Percentiles rank a stretch among this genome's conserved stretches.
Evolutionary conservation across 1,140 invertebrate genomes (phyloP).

Genomic region (Drosophila repleta): DNA sequence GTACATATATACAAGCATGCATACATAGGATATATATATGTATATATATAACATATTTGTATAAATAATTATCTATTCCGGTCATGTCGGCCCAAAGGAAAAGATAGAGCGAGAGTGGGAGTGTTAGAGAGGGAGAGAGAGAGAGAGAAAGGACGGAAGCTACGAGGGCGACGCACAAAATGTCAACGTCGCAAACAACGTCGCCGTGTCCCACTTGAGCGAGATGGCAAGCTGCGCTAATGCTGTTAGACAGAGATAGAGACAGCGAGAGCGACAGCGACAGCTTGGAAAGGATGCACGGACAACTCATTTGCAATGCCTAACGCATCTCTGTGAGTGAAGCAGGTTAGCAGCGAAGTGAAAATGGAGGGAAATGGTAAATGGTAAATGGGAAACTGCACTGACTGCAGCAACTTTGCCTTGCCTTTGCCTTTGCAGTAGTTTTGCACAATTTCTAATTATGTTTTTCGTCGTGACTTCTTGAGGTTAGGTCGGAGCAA

Average conservation of each 20-base stretch:
- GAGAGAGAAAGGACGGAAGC: not conserved
- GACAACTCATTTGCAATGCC: conserved; percentile 59
- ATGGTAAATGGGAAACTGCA: conserved; percentile 7
- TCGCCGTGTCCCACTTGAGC: conserved; percentile 1
- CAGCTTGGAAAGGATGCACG: conserved; percentile 32
- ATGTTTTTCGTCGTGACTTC: conserved; percentile 56
- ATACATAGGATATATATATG: not conserved
- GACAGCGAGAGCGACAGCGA: conserved; percentile 1
- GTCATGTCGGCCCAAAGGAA: conserved; percentile 48
- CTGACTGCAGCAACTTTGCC: conserved; percentile 27
- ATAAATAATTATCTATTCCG: conserved; percentile 69
- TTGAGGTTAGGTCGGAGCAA: conserved; percentile 45
- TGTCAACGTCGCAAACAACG: conserved; percentile 45
- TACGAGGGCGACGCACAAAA: conserved; percentile 35
- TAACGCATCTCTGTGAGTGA: conserved; percentile 32
- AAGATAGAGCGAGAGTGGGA: not conserved
- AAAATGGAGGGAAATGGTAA: not conserved
- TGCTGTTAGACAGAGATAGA: not conserved
- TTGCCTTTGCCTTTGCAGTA: conserved; percentile 50
- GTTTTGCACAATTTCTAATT: conserved; percentile 68
- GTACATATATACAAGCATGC: conserved; percentile 7
- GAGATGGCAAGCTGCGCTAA: conserved; percentile 18
- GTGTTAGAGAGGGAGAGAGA: not conserved
- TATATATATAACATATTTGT: conserved; percentile 27
- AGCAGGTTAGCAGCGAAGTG: not conserved